Evolutionary conservation across 2,113 vertebrate genomes (phyloP).

Genomic region (Tringa solitaria): DNA sequence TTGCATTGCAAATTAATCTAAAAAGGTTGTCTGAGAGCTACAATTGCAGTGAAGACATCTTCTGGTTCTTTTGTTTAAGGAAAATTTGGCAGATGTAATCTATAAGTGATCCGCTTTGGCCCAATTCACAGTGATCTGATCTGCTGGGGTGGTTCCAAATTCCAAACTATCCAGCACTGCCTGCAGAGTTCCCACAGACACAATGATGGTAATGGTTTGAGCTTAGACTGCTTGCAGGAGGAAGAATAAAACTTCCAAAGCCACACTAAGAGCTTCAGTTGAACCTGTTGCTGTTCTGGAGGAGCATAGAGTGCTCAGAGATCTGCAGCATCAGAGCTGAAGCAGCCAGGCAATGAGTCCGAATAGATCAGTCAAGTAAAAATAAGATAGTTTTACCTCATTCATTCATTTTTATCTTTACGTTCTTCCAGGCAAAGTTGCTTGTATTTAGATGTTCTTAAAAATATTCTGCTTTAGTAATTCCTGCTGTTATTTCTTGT

Average conservation of each 20-base stretch:
- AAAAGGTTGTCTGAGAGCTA: background rate
- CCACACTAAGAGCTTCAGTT: background rate
- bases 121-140: background rate
- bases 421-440: background rate
- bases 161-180: background rate
- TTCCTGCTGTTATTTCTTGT: background rate
- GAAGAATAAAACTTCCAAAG: background rate
- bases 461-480: background rate
- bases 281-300: background rate
- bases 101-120: background rate
- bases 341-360: background rate
- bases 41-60: accelerated
- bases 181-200: background rate
- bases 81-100: background rate
- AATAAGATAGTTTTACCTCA: background rate
- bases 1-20: background rate
- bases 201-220: background rate
- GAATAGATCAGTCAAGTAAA: background rate
- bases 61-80: background rate
- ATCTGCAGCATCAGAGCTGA: background rate
- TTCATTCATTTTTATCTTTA: background rate
- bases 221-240: background rate
- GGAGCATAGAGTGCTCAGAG: background rate
- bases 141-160: background rate
- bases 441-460: background rate